Evolutionary conservation across 1,140 invertebrate species (phyloP).

Genomic region (Heliconius hermathena): DNA sequence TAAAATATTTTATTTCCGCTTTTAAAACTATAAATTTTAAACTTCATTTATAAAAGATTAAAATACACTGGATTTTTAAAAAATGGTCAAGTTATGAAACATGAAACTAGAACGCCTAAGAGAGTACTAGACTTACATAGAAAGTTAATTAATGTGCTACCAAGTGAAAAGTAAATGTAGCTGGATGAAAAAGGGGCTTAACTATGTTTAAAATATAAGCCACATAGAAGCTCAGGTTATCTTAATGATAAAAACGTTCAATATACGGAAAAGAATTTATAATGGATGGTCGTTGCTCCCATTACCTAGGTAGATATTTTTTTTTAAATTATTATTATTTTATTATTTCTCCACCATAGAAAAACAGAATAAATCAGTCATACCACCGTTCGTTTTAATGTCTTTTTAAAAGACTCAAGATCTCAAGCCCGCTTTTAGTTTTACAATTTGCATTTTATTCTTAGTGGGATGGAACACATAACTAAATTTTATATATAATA

Average conservation of each 20-base stretch:
- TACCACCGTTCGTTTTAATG: too few species aligned
- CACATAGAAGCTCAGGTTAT: background rate
- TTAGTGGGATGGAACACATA: too few species aligned
- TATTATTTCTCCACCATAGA: too few species aligned
- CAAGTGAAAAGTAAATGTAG: constrained; percentile 35
- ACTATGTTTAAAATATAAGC: constrained; percentile 22
- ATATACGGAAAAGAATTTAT: background rate
- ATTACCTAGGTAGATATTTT: too few species aligned
- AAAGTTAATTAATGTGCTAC: constrained; percentile 38
- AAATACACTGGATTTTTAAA: constrained; percentile 30
- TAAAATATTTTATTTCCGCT: background rate
- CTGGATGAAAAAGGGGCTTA: constrained; percentile 31
- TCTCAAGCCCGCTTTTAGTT: background rate
- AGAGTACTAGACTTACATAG: constrained; percentile 34
- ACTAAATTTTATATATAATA: too few species aligned
- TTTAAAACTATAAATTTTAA: background rate
- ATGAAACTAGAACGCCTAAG: constrained; percentile 36
- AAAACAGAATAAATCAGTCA: too few species aligned
- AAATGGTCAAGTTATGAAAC: constrained; percentile 33
- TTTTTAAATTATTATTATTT: background rate
- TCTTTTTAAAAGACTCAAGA: background rate
- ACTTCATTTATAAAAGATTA: constrained; percentile 19
- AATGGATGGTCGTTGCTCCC: background rate
- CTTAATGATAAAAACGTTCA: background rate
- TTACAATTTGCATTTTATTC: background rate